phyloP scores from a whole-genome alignment of 2,797 vertebrate genomes.

The Phalanger gymnotis region DNA sequence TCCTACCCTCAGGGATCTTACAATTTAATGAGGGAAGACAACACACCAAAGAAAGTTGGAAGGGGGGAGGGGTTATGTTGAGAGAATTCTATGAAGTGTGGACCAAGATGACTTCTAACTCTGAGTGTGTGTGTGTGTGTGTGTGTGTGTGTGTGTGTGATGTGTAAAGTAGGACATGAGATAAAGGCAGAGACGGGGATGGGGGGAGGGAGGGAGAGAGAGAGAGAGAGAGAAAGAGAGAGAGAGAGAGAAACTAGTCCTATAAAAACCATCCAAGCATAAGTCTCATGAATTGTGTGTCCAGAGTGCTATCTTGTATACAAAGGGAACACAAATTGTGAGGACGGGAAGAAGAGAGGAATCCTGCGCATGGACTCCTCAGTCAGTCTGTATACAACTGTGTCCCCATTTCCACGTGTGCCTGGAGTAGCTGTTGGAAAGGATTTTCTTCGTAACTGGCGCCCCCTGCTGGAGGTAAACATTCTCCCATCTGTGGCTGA shows the following conservation, averaged over 20 bases:
- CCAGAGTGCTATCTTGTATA: background rate
- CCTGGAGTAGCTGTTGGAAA: background rate
- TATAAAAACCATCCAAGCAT: background rate
- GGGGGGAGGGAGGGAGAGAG: no score
- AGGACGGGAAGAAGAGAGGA: background rate
- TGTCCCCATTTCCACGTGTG: background rate
- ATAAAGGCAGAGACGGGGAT: background rate
- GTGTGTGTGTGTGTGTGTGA: no score
- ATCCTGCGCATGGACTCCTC: background rate
- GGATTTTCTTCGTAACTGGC: slow-evolving; percentile 2
- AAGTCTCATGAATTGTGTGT: background rate
- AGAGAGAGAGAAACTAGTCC: background rate
- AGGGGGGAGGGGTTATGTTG: background rate
- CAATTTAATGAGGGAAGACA: background rate
- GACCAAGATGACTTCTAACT: background rate
- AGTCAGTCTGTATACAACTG: background rate
- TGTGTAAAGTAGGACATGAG: background rate
- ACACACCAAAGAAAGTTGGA: background rate
- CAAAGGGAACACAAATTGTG: background rate
- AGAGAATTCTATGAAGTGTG: background rate
- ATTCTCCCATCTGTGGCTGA: background rate
- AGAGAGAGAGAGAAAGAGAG: no score
- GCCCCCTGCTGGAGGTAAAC: slow-evolving; percentile 72
- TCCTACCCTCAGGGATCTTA: background rate
- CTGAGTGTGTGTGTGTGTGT: background rate